These are phyloP conservation scores for Oxyteleia sp. DNA, from an alignment of 2,888 invertebrate genomes.

Conservation along the genomic window DNA sequence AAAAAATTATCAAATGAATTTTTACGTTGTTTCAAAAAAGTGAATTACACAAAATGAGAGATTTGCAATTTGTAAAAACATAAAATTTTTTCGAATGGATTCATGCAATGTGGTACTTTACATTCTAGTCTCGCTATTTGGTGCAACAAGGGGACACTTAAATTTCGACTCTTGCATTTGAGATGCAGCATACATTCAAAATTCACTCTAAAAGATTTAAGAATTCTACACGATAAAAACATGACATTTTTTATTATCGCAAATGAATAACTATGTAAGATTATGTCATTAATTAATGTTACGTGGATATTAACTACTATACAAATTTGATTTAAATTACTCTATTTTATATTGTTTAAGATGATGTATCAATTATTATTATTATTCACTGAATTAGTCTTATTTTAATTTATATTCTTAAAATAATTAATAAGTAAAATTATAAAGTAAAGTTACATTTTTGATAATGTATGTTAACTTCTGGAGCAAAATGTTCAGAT, in stretches of 20 bases:
- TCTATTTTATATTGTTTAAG: no score
- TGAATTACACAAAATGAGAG: neutral
- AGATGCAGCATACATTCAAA: conserved; percentile 55
- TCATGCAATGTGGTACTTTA: conserved; percentile 43
- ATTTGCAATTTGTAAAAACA: conserved; percentile 12
- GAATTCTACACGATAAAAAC: conserved; percentile 38
- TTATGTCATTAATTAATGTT: no score
- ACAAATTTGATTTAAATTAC: no score
- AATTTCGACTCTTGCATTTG: conserved; percentile 35
- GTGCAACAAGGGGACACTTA: conserved; percentile 57
- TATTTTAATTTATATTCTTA: no score
- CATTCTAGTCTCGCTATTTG: conserved; percentile 45
- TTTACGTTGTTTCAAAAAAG: neutral
- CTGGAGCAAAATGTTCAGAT: no score
- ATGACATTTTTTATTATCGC: conserved; percentile 14
- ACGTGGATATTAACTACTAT: no score
- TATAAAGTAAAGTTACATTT: no score
- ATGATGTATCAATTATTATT: no score
- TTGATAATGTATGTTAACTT: no score
- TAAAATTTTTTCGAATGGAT: conserved; percentile 15
- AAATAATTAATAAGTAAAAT: no score
- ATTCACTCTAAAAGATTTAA: conserved; percentile 48
- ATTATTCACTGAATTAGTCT: no score
- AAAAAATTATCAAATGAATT: neutral
- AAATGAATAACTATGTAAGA: no score